phyloP scores from a whole-genome alignment of 2,113 vertebrate species.

The Bos taurus region DNA sequence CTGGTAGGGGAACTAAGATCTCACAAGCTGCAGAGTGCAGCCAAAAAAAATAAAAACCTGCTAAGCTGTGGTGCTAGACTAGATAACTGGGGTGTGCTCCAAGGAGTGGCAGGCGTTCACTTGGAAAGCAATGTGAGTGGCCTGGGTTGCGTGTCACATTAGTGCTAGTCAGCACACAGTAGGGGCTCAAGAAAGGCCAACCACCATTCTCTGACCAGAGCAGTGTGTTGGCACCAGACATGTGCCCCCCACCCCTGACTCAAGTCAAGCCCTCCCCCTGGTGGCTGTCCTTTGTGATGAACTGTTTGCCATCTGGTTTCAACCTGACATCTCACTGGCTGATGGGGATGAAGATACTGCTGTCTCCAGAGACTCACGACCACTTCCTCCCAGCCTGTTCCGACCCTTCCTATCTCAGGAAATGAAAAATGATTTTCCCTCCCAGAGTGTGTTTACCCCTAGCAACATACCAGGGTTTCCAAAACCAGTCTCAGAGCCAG shows the following conservation, averaged over 20 bases:
- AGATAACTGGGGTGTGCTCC: not conserved
- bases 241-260: not conserved
- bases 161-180: not conserved
- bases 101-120: not conserved
- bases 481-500: slow-evolving; percentile 38
- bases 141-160: not conserved
- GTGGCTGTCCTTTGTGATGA: not conserved
- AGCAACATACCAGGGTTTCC: slow-evolving; percentile 30
- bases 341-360: not conserved
- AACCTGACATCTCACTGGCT: slow-evolving; percentile 26
- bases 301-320: slow-evolving; percentile 54
- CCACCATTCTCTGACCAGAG: not conserved
- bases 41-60: not conserved
- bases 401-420: slow-evolving; percentile 57
- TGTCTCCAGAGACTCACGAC: slow-evolving; percentile 49
- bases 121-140: not conserved
- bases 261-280: not conserved
- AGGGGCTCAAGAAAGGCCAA: not conserved
- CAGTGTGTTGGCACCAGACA: not conserved
- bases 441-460: slow-evolving; percentile 37
- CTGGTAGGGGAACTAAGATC: not conserved
- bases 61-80: not conserved
- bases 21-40: not conserved
- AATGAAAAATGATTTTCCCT: slow-evolving; percentile 42
- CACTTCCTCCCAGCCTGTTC: not conserved